Conservation (phyloP, 2,113 vertebrate genomes). For the Erythrolamprus reginae region DNA sequence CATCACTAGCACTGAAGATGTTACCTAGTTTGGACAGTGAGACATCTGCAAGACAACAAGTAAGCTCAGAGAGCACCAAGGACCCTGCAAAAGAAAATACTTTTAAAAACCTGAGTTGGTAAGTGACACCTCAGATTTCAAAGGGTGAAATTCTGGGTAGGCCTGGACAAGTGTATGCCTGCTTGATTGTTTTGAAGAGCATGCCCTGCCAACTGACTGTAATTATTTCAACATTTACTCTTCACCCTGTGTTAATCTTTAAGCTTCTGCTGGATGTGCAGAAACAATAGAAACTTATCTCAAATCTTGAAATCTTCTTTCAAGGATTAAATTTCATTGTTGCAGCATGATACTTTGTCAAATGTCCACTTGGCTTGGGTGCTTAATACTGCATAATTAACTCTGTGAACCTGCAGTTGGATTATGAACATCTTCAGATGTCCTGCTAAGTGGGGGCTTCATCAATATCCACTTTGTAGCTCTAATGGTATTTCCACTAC, state of each 20-base stretch:
- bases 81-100: neutral
- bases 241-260: neutral
- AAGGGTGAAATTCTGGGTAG: neutral
- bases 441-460: neutral
- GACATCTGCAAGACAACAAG: neutral
- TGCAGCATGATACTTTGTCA: neutral
- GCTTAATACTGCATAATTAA: neutral
- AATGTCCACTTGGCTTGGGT: neutral
- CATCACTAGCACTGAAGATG: no score
- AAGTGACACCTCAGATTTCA: neutral
- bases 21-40: neutral
- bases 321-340: neutral
- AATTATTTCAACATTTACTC: neutral
- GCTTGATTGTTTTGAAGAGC: no score
- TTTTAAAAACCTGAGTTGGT: neutral
- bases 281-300: neutral
- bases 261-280: neutral
- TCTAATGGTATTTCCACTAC: neutral
- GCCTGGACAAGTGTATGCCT: neutral
- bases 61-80: neutral
- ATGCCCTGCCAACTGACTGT: neutral
- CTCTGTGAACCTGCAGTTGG: neutral
- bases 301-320: neutral
- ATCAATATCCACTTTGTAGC: neutral
- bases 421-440: neutral